Evolutionary conservation across 1,140 invertebrate species (phyloP).

Genomic region (Drosophila micromelanica): DNA sequence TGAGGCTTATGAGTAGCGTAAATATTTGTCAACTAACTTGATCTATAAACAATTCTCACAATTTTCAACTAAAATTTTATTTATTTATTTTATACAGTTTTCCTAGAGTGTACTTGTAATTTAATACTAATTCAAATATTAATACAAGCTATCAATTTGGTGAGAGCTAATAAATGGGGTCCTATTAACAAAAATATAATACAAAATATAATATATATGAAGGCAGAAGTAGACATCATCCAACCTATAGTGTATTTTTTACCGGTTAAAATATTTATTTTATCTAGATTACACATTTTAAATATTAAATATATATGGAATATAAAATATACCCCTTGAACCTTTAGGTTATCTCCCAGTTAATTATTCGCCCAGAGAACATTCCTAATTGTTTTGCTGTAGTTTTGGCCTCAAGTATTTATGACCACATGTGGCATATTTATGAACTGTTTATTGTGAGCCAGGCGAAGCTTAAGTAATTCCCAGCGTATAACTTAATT

Average conservation of each 20-base stretch:
- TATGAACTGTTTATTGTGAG: conserved; percentile 78
- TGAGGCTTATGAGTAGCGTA: conserved; percentile 25
- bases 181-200: too few species aligned
- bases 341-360: background rate
- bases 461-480: conserved; percentile 59
- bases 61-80: too few species aligned
- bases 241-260: too few species aligned
- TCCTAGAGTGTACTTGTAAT: too few species aligned
- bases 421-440: conserved; percentile 58
- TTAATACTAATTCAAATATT: too few species aligned
- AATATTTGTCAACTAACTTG: conserved; percentile 9
- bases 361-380: background rate
- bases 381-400: background rate
- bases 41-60: conserved; percentile 8
- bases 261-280: too few species aligned
- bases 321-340: background rate
- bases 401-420: conserved; percentile 44
- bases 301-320: background rate
- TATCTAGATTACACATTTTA: too few species aligned
- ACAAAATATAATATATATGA: too few species aligned
- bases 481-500: conserved; percentile 72
- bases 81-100: too few species aligned
- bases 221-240: too few species aligned
- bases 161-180: too few species aligned
- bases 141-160: too few species aligned